These are phyloP conservation scores for Aplocera efformata DNA, from an alignment of 2,888 invertebrate genomes.

Conservation along the genomic window DNA sequence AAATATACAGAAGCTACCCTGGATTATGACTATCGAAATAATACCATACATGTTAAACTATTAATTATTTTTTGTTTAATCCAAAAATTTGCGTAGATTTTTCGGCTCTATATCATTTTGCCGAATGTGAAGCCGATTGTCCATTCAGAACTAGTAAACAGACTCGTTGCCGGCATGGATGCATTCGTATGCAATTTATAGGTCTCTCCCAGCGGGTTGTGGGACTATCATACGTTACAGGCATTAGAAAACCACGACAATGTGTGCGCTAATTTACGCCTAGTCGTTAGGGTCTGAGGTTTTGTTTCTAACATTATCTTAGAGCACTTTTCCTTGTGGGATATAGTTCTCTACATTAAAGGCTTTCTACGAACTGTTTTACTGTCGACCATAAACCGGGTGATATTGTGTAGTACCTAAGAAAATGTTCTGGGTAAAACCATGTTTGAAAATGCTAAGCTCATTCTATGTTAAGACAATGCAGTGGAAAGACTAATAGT, in stretches of 20 bases:
- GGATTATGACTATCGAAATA: too few species aligned
- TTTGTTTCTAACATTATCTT: conserved; percentile 12
- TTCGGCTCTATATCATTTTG: too few species aligned
- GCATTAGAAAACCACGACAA: conserved; percentile 44
- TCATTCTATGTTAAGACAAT: neutral
- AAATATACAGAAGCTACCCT: too few species aligned
- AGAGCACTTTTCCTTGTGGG: conserved; percentile 1
- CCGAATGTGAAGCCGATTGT: conserved; percentile 15
- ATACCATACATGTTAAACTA: too few species aligned
- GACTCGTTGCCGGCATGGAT: conserved; percentile 19
- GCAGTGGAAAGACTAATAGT: neutral
- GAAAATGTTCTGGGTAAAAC: too few species aligned
- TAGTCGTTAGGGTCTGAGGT: conserved; percentile 12
- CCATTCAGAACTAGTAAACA: neutral
- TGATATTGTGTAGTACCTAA: neutral
- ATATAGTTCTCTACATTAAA: too few species aligned
- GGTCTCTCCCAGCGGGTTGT: conserved; percentile 60
- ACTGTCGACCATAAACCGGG: neutral
- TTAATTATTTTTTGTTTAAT: too few species aligned
- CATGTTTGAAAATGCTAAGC: neutral
- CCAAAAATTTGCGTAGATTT: neutral
- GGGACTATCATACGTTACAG: conserved; percentile 39
- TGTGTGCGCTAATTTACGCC: conserved; percentile 30
- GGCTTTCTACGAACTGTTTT: neutral
- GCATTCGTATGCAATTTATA: conserved; percentile 60